phyloP scores from a whole-genome alignment of 2,797 vertebrate species.

The Micrastur ruficollis region DNA sequence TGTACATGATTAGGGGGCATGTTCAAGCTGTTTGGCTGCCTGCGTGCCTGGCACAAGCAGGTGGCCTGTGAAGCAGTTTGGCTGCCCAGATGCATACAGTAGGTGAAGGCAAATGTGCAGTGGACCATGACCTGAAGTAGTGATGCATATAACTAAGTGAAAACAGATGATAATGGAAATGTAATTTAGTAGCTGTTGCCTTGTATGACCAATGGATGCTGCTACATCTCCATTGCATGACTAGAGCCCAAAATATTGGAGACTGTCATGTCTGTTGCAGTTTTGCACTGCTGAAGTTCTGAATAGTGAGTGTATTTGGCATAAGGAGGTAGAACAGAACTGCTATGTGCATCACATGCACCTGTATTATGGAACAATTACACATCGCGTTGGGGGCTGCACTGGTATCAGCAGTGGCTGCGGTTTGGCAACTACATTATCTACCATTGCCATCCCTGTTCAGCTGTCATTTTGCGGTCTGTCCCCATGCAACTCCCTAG shows the following conservation, averaged over 20 bases:
- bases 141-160: not conserved
- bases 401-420: not conserved
- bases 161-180: not conserved
- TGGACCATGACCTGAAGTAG: not conserved
- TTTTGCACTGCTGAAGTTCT: not conserved
- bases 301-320: not conserved
- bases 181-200: not conserved
- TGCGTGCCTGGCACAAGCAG: not conserved
- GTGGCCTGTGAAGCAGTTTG: not conserved
- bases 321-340: not conserved
- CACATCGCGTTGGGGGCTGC: fast-evolving
- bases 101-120: not conserved
- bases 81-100: not conserved
- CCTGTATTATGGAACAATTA: not conserved
- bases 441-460: not conserved
- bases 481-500: not conserved
- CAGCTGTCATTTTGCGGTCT: not conserved
- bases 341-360: too few species aligned
- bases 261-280: not conserved
- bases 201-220: not conserved
- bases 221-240: not conserved
- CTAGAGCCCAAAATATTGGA: not conserved
- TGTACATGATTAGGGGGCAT: fast-evolving
- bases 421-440: not conserved
- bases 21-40: not conserved